Evolutionary conservation across 2,888 invertebrate genomes (phyloP).

Genomic region (Meiosimyza decipiens): DNA sequence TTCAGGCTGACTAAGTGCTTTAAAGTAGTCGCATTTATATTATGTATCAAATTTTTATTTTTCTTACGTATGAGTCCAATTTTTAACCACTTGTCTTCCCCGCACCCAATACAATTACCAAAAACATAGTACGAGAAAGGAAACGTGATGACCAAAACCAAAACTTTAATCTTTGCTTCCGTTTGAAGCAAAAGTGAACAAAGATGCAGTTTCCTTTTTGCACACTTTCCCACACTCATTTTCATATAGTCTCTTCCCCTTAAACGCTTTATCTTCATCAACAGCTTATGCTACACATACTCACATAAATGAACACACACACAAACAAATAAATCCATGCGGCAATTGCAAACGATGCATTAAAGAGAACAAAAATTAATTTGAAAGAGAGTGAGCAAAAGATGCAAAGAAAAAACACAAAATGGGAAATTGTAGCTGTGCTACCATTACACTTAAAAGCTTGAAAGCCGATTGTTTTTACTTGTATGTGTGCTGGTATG

Average conservation of each 20-base stretch:
- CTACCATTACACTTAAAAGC: conserved; percentile 1
- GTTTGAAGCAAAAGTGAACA: conserved; percentile 6
- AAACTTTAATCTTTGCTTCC: conserved; percentile 27
- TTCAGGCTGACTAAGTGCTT: no score
- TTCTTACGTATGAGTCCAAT: no score
- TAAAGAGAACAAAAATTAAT: neutral
- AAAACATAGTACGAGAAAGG: no score
- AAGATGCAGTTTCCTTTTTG: conserved; percentile 2
- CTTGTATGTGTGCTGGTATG: neutral
- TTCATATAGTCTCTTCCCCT: neutral
- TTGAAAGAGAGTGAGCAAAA: neutral
- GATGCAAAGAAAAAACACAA: neutral
- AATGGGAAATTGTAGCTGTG: neutral
- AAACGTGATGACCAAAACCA: neutral
- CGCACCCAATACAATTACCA: no score
- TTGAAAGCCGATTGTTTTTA: no score
- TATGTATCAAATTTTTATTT: no score
- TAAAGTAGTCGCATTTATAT: no score
- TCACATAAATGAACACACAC: neutral
- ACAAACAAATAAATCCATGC: no score
- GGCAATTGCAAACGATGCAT: neutral
- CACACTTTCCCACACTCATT: neutral
- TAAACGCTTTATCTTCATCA: neutral
- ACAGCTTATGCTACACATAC: neutral
- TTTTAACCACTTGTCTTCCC: no score